Evolutionary conservation across 2,113 vertebrate species (phyloP), one percentile per base, ranked within the genome.

Genomic region (Prinia subflava): DNA sequence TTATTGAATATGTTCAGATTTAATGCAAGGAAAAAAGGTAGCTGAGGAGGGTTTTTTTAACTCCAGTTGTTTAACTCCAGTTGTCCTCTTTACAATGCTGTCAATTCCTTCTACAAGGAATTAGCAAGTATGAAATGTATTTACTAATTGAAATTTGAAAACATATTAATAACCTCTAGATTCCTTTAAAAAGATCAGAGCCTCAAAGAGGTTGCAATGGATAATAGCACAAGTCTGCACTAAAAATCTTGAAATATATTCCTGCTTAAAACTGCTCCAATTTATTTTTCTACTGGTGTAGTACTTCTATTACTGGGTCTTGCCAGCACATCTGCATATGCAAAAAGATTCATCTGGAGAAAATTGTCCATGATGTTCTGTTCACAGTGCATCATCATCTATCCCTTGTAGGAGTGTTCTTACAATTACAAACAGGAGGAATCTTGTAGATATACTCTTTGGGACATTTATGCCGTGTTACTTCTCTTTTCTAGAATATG

Each of bases 41-140:
- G 21, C 27, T 18, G 19, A 65, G 31, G 20, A 11, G 23, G 6
- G 11, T 19, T 17, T 20, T 16, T 52, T 53, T n/a, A n/a, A n/a
- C n/a, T n/a, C n/a, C n/a, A n/a, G n/a, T n/a, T n/a, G n/a, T 95
- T 57, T 88, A 41, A 92, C 85, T 71, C 18, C 5, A 74, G 13
- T 75, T 30, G 10, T 59, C 62, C 33, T 90, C 16, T 95, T 96
- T 81, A 86, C 46, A 89, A 52, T 65, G 22, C 5, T 87, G 15
- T 83, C 84, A 23, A 42, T 96, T 59, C 44, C 74, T 86, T 88
- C 93, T 47, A 50, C 55, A 96, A 90, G 92, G 42, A 71, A 92
- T 77, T 87, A 92, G 59, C 37, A 90, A 94, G 44, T 47, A 89
- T 50, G 67, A 93, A 96, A 97, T 96, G 31, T 1, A 94, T 89